A percentile compares a stretch with the other conserved stretches of the same genome.
These are phyloP conservation scores for Peribatodes rhomboidaria DNA, from an alignment of 2,888 invertebrate genomes.

Conservation along the genomic window DNA sequence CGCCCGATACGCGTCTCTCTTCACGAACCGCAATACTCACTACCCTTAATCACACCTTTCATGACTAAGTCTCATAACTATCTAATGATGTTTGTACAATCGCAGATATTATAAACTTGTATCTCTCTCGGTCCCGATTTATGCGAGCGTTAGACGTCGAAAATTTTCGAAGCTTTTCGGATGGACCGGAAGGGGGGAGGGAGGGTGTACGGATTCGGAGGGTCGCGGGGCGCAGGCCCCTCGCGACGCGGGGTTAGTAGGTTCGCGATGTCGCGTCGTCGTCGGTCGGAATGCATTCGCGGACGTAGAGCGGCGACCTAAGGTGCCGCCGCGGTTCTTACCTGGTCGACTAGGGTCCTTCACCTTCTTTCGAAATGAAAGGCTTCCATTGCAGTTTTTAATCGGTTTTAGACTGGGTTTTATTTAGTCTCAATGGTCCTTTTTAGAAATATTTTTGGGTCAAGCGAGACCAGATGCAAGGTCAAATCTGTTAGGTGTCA, in stretches of 20 bases:
- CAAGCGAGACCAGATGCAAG: constrained; percentile 78
- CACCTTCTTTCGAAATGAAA: constrained; percentile 68
- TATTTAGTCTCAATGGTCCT: constrained; percentile 40
- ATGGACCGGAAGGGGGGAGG: constrained; percentile 78
- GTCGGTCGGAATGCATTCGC: constrained; percentile 86
- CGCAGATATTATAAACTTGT: constrained; percentile 57
- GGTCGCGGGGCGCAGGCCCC: constrained; percentile 84
- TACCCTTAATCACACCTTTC: constrained; percentile 64
- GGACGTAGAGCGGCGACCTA: constrained; percentile 84
- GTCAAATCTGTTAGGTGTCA: constrained; percentile 81
- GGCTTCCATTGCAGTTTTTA: constrained; percentile 38
- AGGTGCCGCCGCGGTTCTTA: constrained; percentile 81
- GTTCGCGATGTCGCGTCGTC: constrained; percentile 85
- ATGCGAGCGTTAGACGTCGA: constrained; percentile 77
- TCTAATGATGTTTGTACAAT: constrained; percentile 51
- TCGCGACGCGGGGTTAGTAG: constrained; percentile 85
- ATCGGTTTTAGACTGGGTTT: constrained; percentile 49
- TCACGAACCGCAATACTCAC: constrained; percentile 63
- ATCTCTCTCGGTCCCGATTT: constrained; percentile 62
- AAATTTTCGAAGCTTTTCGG: constrained; percentile 84
- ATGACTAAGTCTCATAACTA: constrained; percentile 57
- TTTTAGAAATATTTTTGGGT: constrained; percentile 68
- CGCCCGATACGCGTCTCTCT: constrained; percentile 69
- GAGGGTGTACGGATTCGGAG: constrained; percentile 79
- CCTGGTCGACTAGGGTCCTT: constrained; percentile 75